Base-by-base conservation (phyloP, 2,113 vertebrate genomes). In the Petaurus breviceps region DNA sequence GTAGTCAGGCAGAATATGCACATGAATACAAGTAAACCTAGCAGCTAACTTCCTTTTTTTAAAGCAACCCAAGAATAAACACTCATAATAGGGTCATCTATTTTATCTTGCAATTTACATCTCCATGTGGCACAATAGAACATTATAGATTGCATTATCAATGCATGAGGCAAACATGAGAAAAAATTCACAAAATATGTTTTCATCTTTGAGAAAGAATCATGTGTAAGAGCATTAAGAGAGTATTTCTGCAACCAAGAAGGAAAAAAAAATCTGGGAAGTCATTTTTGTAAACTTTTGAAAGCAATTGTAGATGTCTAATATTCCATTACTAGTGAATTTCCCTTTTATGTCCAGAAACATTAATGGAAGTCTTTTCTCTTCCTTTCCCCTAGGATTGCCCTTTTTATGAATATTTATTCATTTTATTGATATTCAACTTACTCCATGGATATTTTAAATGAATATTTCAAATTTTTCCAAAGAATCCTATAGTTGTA, bases 91-190 rank as follows among this genome's bases (percentile, higher is more conserved):
- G 37, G 53, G 0, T 0, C 95, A 0, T 54, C 25, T 8, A 14
- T 96, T 97, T 95, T 84, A n/a, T 53, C 54, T 95, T 24, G 22
- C 46, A 90, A 2, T 95, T 96, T 97, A 23, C 3, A 47, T 77
- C 25, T 68, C 8, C 25, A 61, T 90, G 95, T 90, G 94, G 89
- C 25, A 96, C 25, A 92, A 28, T 0, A 94, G 93, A 0, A 2
- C 91, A 77, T 91, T 57, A 47, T 3, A 14, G 90, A 55, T 2
- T 51, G 8, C 24, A 3, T 77, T 92, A 11, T 49, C 43, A 94
- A 37, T 94, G 94, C 25, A 14, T 1, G 0, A 12, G 57, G 25
- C 28, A 89, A 31, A 19, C 3, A 43, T 84, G 5, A 84, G 61
- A 14, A 84, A 1, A 10, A 96, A 91, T 0, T 16, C 61, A 31